Evolutionary conservation across 1,140 invertebrate genomes (phyloP).

Genomic region (Saxidomus purpurata): DNA sequence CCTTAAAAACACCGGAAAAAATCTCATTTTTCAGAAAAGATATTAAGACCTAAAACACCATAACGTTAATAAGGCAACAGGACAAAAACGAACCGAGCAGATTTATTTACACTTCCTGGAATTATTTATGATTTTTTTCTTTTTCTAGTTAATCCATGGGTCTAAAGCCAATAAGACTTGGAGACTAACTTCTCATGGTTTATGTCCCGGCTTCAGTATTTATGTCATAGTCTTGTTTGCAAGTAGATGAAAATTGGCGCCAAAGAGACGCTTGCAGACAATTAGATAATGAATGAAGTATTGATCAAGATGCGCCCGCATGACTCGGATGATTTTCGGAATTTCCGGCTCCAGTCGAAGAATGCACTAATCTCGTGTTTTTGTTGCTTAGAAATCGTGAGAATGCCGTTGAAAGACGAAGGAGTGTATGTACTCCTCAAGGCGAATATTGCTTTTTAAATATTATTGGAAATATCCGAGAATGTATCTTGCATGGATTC

Average conservation of each 20-base stretch:
- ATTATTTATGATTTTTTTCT: conserved; percentile 3
- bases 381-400: conserved; percentile 13
- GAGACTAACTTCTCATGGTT: conserved; percentile 12
- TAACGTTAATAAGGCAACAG: neutral
- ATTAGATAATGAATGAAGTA: conserved; percentile 60
- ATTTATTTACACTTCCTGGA: conserved; percentile 22
- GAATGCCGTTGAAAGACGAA: neutral
- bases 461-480: neutral
- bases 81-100: neutral
- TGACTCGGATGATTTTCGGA: conserved; percentile 51
- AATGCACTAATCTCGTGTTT: conserved; percentile 1
- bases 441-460: neutral
- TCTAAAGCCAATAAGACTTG: conserved; percentile 13
- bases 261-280: conserved; percentile 53
- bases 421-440: neutral
- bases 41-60: neutral
- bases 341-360: conserved; percentile 27
- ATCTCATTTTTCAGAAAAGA: neutral
- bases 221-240: conserved; percentile 43
- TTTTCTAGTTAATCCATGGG: neutral
- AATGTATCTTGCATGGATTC: neutral
- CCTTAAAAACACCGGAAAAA: neutral
- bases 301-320: conserved; percentile 34
- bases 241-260: conserved; percentile 42
- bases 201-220: conserved; percentile 7